Conservation (phyloP, 1,140 invertebrate genomes). For the Bombus waltoni region DNA sequence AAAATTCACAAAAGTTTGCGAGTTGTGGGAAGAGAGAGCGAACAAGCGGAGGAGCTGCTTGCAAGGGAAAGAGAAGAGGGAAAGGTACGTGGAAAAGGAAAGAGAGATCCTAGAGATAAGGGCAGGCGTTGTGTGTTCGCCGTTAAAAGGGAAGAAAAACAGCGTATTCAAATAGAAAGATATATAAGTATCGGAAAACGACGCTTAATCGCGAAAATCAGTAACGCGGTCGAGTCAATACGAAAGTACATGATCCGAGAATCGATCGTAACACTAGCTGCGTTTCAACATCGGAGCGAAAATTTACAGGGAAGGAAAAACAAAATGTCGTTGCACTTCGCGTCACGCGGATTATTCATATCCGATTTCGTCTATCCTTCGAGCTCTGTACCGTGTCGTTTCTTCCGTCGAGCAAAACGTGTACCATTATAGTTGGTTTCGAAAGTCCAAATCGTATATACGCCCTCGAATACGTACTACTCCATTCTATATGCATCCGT, state of each 20-base stretch:
- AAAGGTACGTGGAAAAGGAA: neutral
- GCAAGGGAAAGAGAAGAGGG: neutral
- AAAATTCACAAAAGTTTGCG: neutral
- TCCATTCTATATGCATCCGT: too few species aligned
- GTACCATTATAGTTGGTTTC: neutral
- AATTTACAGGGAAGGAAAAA: neutral
- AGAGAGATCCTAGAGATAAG: neutral
- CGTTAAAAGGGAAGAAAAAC: neutral
- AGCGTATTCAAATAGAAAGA: neutral
- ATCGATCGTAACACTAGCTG: conserved; percentile 7
- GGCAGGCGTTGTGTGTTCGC: neutral
- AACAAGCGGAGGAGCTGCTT: neutral
- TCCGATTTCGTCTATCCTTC: conserved; percentile 24
- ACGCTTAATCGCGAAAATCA: conserved; percentile 14
- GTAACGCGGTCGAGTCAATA: neutral
- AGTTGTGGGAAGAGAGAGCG: neutral
- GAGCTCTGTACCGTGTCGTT: conserved; percentile 8
- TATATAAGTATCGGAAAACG: neutral
- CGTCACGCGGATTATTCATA: conserved; percentile 21
- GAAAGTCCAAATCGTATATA: neutral
- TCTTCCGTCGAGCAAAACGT: neutral
- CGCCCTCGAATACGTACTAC: neutral
- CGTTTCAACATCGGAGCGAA: neutral
- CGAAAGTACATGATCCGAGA: neutral
- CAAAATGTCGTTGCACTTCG: neutral